Percentiles rank a stretch among this genome's conserved stretches.
These are phyloP conservation scores for Drosophila testacea DNA, from an alignment of 2,888 invertebrate species.

Conservation along the genomic window DNA sequence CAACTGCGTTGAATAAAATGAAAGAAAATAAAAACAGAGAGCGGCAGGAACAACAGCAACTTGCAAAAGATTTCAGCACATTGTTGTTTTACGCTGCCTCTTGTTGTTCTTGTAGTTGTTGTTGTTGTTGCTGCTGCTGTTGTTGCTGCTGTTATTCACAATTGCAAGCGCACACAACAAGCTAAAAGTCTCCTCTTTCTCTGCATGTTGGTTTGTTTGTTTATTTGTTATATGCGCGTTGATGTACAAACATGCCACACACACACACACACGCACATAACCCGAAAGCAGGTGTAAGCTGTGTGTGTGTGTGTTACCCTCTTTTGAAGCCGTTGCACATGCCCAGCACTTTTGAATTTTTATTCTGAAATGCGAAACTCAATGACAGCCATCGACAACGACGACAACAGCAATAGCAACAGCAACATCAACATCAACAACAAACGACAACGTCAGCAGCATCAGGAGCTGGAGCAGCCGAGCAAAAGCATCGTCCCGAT, in stretches of 20 bases:
- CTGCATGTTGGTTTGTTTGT: conserved; percentile 53
- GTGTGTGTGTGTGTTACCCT: conserved; percentile 37
- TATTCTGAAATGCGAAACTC: conserved; percentile 73
- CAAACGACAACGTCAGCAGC: conserved; percentile 15
- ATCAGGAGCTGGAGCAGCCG: conserved; percentile 14
- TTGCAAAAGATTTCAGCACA: conserved; percentile 67
- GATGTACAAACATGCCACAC: conserved; percentile 67
- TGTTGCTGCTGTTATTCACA: conserved; percentile 62
- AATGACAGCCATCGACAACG: conserved; percentile 69
- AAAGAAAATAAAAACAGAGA: conserved; percentile 49
- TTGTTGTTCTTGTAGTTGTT: conserved; percentile 34
- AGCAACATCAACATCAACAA: conserved; percentile 13
- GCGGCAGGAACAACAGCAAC: conserved; percentile 43
- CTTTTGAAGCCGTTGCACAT: conserved; percentile 45
- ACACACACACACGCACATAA: conserved; percentile 47
- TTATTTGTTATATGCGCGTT: conserved; percentile 69
- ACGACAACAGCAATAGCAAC: conserved; percentile 22
- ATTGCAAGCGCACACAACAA: conserved; percentile 65
- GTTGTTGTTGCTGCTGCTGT: conserved; percentile 32
- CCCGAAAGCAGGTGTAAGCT: conserved; percentile 45
- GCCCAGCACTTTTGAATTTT: conserved; percentile 65
- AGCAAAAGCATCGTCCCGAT: conserved; percentile 23
- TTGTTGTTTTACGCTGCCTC: conserved; percentile 58
- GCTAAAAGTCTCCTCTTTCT: conserved; percentile 57
- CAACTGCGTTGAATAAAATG: conserved; percentile 40